Base-by-base conservation (phyloP, 2,113 vertebrate species). In the Ammodytes marinus region DNA sequence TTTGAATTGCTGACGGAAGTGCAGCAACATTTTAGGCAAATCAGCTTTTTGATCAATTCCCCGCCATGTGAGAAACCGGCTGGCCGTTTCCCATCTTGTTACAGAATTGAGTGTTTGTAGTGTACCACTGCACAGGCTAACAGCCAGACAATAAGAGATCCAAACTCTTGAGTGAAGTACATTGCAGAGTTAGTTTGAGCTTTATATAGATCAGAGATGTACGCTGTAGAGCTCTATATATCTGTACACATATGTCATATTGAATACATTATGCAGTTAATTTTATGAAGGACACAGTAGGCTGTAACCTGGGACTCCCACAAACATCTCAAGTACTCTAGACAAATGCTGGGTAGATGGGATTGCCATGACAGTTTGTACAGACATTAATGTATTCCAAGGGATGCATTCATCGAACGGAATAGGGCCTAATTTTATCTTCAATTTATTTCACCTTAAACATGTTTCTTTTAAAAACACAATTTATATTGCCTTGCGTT, bases 1-100 rank as follows among this genome's bases (percentile, higher is more conserved):
- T 76, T 67, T 73, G 1, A 79, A 79, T 57, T 52, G 8, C 63
- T 60, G 52, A 77, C 70, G 76, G 47, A 40, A 71, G n/a, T 14
- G 39, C 17, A 61, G 50, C 27, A 45, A 6, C 47, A 68, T 60
- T 67, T 61, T 27, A 64, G 53, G 53, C 37, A 74, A 76, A 87
- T 65, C 63, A 61, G 59, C 39, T 19, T 19, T 59, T 73, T 61
- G 66, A 79, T 77, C 55, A 19, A 46, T 14, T 12, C 6, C 3
- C 12, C 1, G 6, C 54, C 40, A 11, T 65, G 50, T 42, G 10
- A n/a, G 46, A 54, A 74, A 74, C 15, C 6, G 2, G 46, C 17
- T 13, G 3, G 3, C 40, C 4, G 1, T n/a, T 63, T 65, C 8
- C 55, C 11, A 11, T 46, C 14, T 52, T 17, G 15, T 17, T 61